A percentile compares a stretch with the other conserved stretches of the same genome.
Evolutionary conservation across 2,113 vertebrate genomes (phyloP).

Genomic region (Pedionomus torquatus): DNA sequence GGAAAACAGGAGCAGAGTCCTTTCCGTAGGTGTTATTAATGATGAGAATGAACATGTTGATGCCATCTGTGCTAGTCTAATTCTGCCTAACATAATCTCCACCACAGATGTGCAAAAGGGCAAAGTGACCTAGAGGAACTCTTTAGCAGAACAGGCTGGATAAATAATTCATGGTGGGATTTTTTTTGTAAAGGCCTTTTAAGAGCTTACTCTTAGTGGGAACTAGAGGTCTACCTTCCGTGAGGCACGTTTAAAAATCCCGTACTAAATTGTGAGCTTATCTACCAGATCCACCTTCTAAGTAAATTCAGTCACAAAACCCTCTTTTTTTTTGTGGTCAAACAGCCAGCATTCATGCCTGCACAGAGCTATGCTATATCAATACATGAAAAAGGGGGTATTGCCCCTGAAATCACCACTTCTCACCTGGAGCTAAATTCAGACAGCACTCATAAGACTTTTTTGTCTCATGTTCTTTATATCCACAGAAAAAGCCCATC

Average conservation of each 20-base stretch:
- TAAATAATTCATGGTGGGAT: background rate
- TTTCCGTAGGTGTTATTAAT: background rate
- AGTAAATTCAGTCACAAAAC: background rate
- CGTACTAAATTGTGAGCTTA: background rate
- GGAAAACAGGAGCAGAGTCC: background rate
- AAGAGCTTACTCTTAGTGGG: background rate
- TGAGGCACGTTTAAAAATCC: background rate
- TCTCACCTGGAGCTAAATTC: background rate
- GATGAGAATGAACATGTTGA: background rate
- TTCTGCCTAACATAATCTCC: background rate
- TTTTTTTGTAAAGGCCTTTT: background rate
- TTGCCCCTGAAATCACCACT: background rate
- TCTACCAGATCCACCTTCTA: background rate
- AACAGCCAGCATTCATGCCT: background rate
- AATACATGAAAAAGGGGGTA: background rate
- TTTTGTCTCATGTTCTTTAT: background rate
- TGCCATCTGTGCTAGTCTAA: background rate
- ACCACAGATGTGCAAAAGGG: background rate
- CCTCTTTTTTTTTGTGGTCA: background rate
- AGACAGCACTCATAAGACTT: background rate
- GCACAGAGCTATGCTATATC: background rate
- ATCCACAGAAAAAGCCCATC: background rate
- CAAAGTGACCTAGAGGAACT: background rate
- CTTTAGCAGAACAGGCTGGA: background rate
- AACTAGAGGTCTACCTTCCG: background rate